phyloP scores from a whole-genome alignment of 2,797 vertebrate genomes.

The Crocidura indochinensis region DNA sequence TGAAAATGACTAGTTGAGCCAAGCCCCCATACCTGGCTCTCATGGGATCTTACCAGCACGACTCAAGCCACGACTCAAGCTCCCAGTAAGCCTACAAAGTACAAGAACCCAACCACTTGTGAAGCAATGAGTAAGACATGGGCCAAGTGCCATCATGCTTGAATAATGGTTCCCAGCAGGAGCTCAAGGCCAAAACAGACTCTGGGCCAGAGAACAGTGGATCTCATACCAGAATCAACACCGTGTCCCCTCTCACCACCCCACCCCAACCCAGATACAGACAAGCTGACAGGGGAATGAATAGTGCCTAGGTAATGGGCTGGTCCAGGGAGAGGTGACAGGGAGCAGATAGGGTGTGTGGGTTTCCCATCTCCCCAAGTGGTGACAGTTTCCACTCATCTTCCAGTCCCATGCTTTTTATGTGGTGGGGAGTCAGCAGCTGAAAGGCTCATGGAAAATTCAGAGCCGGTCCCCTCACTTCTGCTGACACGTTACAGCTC shows the following conservation, averaged over 20 bases:
- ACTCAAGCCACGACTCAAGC: too few species aligned
- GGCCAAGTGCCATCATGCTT: background rate
- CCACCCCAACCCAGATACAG: too few species aligned
- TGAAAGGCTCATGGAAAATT: background rate
- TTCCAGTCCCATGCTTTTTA: background rate
- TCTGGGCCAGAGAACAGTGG: background rate
- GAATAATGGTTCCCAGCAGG: background rate
- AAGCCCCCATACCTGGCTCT: background rate
- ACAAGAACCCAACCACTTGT: background rate
- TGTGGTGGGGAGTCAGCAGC: background rate
- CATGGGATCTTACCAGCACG: background rate
- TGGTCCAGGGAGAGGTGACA: background rate
- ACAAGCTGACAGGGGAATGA: background rate
- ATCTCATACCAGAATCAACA: too few species aligned
- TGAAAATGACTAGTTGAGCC: background rate
- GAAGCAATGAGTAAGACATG: background rate
- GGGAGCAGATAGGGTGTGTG: background rate
- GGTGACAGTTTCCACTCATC: background rate
- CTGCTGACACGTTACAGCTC: background rate
- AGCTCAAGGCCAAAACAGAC: background rate
- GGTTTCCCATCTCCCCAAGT: background rate
- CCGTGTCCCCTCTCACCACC: too few species aligned
- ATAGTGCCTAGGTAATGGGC: background rate
- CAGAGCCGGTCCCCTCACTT: background rate
- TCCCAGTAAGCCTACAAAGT: background rate